Conservation (phyloP, 2,797 vertebrate genomes). For the Channa striata region DNA sequence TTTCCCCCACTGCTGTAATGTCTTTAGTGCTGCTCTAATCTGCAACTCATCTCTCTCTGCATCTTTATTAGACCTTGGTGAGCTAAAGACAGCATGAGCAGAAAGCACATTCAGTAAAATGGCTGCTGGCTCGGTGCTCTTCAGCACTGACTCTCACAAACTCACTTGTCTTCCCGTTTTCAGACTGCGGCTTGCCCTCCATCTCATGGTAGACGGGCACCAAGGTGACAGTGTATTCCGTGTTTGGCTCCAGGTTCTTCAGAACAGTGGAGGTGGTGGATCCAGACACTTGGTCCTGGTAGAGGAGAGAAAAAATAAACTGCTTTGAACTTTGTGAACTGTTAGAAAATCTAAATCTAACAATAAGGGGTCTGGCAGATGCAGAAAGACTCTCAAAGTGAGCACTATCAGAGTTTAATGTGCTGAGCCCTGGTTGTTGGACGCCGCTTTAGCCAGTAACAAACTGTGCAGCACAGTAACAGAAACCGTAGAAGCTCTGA, state of each 20-base stretch:
- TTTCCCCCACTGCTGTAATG: too few relatives aligned
- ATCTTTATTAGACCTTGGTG: neutral
- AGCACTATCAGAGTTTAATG: slow-evolving; percentile 10
- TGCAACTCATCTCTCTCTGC: neutral
- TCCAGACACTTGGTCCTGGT: slow-evolving; percentile 90
- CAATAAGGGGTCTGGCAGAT: slow-evolving; percentile 11
- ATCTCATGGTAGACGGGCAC: slow-evolving; percentile 93
- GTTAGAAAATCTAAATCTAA: neutral
- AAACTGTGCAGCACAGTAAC: slow-evolving; percentile 8
- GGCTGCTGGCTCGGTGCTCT: neutral
- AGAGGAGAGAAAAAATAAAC: slow-evolving; percentile 23
- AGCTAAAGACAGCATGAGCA: neutral
- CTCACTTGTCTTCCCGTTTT: slow-evolving; percentile 94
- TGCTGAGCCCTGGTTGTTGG: slow-evolving; percentile 36
- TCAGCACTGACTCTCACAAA: slow-evolving; percentile 23
- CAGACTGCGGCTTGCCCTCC: slow-evolving; percentile 89
- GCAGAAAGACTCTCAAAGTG: slow-evolving; percentile 10
- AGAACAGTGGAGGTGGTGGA: slow-evolving; percentile 89
- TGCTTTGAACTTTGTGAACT: slow-evolving; percentile 24
- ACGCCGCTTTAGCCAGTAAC: slow-evolving; percentile 11
- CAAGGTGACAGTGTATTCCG: slow-evolving; percentile 89
- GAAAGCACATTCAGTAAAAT: slow-evolving; percentile 9
- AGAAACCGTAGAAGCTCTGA: slow-evolving; percentile 22
- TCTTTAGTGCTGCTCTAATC: neutral
- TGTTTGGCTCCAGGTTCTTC: slow-evolving; percentile 89